These are phyloP conservation scores for Sandelia bainsii DNA, from an alignment of 2,797 vertebrate species.

Conservation along the genomic window DNA sequence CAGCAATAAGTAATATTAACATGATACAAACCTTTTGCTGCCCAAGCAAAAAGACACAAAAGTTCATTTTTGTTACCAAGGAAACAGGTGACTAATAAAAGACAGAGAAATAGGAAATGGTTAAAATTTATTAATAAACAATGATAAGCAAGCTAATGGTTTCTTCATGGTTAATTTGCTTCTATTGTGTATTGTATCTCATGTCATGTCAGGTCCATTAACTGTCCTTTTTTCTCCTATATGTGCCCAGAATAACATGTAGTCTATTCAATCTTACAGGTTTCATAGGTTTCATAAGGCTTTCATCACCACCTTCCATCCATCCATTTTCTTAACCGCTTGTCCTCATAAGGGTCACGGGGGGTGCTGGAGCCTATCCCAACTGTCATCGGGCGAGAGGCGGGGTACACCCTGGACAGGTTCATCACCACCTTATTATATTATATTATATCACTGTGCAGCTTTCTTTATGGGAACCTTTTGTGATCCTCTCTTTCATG, in stretches of 20 bases:
- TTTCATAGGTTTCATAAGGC: not conserved
- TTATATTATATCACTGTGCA: conserved; percentile 8
- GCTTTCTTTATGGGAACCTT: conserved; percentile 29
- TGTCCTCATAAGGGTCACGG: no score
- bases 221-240: not conserved
- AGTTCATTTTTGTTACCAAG: conserved; percentile 41
- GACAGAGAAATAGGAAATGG: not conserved
- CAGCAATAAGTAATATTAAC: not conserved
- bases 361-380: no score
- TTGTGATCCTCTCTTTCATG: conserved; percentile 20
- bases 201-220: conserved; percentile 3
- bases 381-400: no score
- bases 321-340: no score
- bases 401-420: no score
- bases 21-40: no score
- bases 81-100: conserved; percentile 24
- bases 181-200: not conserved
- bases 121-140: no score
- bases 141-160: no score
- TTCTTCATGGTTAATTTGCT: not conserved
- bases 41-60: no score
- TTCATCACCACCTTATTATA: conserved; percentile 6
- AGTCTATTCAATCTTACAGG: not conserved
- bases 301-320: conserved; percentile 10
- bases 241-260: not conserved